A percentile compares a stretch with the other conserved stretches of the same genome.
phyloP scores from a whole-genome alignment of 1,140 invertebrate species.

The Drosophila takahashii region DNA sequence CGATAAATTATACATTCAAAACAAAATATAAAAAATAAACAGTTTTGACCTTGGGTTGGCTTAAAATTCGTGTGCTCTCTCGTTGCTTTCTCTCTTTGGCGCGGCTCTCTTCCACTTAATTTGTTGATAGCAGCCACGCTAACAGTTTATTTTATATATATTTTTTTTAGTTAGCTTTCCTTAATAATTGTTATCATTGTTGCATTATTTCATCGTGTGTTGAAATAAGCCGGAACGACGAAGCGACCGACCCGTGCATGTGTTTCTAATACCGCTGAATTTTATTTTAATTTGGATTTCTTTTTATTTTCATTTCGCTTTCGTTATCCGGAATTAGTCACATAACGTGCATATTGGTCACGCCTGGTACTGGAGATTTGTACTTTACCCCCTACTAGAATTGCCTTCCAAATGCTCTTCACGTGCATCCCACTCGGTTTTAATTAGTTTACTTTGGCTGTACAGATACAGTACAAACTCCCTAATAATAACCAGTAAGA shows the following conservation, averaged over 20 bases:
- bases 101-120: slow-evolving; percentile 31
- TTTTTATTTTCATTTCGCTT: slow-evolving; percentile 28
- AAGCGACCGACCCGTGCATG: slow-evolving; percentile 9
- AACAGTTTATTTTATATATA: slow-evolving; percentile 29
- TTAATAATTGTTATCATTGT: slow-evolving; percentile 57
- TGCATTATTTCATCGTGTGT: slow-evolving; percentile 72
- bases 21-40: slow-evolving; percentile 85
- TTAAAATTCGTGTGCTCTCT: slow-evolving; percentile 58
- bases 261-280: slow-evolving; percentile 33
- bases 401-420: slow-evolving; percentile 38
- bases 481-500: not conserved
- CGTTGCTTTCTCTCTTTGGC: slow-evolving; percentile 1
- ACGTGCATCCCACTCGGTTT: slow-evolving; percentile 51
- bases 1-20: slow-evolving; percentile 84
- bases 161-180: slow-evolving; percentile 37
- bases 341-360: slow-evolving; percentile 46
- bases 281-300: slow-evolving; percentile 15
- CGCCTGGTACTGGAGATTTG: slow-evolving; percentile 39
- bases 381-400: slow-evolving; percentile 36
- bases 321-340: slow-evolving; percentile 28
- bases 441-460: slow-evolving; percentile 43
- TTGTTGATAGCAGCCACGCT: slow-evolving; percentile 52
- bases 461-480: slow-evolving; percentile 1
- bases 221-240: slow-evolving; percentile 46
- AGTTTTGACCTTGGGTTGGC: slow-evolving; percentile 80